phyloP scores from a whole-genome alignment of 2,113 vertebrate genomes.

The Hippocampus comes region DNA sequence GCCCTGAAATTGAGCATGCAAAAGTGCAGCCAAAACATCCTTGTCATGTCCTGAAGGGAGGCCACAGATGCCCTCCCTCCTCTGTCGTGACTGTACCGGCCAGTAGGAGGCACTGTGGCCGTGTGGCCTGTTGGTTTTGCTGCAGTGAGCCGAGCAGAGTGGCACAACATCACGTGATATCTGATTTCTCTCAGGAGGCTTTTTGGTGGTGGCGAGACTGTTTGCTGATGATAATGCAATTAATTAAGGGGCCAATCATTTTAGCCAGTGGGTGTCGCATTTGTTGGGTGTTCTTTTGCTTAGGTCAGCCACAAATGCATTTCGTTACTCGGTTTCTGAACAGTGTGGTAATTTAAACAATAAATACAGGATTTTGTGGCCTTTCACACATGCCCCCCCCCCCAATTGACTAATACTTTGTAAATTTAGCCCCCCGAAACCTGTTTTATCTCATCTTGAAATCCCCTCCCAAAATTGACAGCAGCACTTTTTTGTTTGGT shows the following conservation, averaged over 20 bases:
- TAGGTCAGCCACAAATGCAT: not conserved
- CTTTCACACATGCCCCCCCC: not conserved
- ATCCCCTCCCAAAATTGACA: too few species aligned
- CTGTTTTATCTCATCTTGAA: too few species aligned
- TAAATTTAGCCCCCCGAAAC: not conserved
- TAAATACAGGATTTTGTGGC: not conserved
- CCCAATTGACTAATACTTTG: not conserved
- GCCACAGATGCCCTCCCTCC: slow-evolving; percentile 49
- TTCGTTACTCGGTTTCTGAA: not conserved
- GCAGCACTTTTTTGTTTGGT: too few species aligned
- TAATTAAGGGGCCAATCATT: slow-evolving; percentile 72
- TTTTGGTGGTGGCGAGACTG: slow-evolving; percentile 59
- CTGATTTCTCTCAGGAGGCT: slow-evolving; percentile 63
- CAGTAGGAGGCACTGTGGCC: slow-evolving; percentile 71
- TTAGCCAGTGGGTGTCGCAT: slow-evolving; percentile 32
- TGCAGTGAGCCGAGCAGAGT: slow-evolving; percentile 31
- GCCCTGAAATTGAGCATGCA: slow-evolving; percentile 63
- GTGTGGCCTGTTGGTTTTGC: slow-evolving; percentile 46
- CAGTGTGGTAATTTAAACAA: too few species aligned
- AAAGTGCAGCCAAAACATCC: slow-evolving; percentile 56
- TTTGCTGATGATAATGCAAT: slow-evolving; percentile 74
- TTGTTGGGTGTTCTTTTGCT: not conserved
- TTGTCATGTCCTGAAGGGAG: slow-evolving; percentile 53
- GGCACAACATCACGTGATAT: slow-evolving; percentile 43
- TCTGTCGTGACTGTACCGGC: not conserved